Evolutionary conservation across 2,797 vertebrate genomes (phyloP), one percentile per base, ranked within the genome.

Genomic region (Ataeniobius toweri): DNA sequence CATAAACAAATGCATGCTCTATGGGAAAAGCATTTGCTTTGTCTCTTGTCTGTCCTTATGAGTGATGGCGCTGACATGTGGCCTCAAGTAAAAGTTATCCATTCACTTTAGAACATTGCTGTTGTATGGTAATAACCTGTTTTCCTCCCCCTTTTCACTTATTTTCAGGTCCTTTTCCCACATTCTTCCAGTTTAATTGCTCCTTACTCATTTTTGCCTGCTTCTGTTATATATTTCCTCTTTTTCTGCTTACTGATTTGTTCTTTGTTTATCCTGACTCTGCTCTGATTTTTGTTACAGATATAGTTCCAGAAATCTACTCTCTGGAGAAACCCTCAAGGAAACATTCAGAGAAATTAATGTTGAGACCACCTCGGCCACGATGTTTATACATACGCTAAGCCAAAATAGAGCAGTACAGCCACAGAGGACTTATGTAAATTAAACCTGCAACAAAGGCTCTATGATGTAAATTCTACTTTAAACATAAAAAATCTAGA

Each of bases 11-110:
- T 16, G 26, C 65, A 28, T 16, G 76, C 73, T 70, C 55, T 56
- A 69, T 50, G 59, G 82, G 70, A 76, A 82, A 76, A 39, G 74
- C 79, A 81, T 89, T 85, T 81, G 88, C 88, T 88, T 90, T 74
- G 1, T 83, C 8, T 31, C 80, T 82, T 73, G 86, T 81, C 79
- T 74, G 90, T 90, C 92, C 85, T 86, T 79, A 81, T 92, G 90
- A 94, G 78, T 68, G 85, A 92, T 91, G 80, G 84, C 36, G 28
- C 80, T 68, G 2, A 78, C 55, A 14, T 0, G 24, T 22, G 12
- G 79, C 89, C 89, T 89, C 89, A 89, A 88, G 92, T 92, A 86
- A 91, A 88, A 80, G 79, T 88, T 89, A 93, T 91, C 88, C 85
- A 70, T 36, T 80, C 89, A 81, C 87, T 90, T 91, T 91, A 88